Evolutionary conservation across 2,888 invertebrate species (phyloP).

Genomic region (Leucoma salicis): DNA sequence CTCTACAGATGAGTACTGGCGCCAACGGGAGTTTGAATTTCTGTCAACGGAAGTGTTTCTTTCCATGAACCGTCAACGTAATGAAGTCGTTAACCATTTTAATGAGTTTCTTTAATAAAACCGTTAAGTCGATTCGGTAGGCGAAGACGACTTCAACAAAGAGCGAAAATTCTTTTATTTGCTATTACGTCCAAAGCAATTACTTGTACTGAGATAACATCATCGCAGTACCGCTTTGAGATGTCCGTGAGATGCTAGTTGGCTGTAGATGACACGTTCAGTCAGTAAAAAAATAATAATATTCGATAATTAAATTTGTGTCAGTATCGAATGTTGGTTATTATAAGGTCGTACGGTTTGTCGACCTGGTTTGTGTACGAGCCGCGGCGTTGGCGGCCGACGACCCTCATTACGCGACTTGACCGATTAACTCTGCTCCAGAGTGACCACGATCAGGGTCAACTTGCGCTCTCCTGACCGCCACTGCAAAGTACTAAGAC

Average conservation of each 20-base stretch:
- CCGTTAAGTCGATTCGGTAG: slow-evolving; percentile 16
- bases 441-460: slow-evolving; percentile 39
- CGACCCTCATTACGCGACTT: slow-evolving; percentile 38
- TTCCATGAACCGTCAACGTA: not conserved
- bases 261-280: slow-evolving; percentile 1
- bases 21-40: not conserved
- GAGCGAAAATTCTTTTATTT: slow-evolving; percentile 8
- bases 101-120: slow-evolving; percentile 15
- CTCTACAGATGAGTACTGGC: not conserved
- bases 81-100: slow-evolving; percentile 6
- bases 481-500: slow-evolving; percentile 5
- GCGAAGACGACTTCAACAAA: slow-evolving; percentile 2
- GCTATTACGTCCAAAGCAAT: slow-evolving; percentile 8
- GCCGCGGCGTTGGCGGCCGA: slow-evolving; percentile 21
- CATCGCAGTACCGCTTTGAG: slow-evolving; percentile 3
- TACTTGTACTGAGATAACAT: slow-evolving; percentile 10
- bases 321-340: slow-evolving; percentile 19
- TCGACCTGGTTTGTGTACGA: slow-evolving; percentile 25
- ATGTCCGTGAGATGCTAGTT: not conserved
- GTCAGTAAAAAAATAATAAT: slow-evolving; percentile 14
- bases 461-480: slow-evolving; percentile 20
- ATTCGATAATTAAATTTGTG: slow-evolving; percentile 28
- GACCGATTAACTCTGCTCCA: slow-evolving; percentile 28
- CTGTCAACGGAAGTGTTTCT: not conserved
- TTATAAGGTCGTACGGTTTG: slow-evolving; percentile 28